Evolutionary conservation across 2,888 invertebrate genomes (phyloP), one percentile per base, ranked within the genome.

Genomic region (Drosophila subsilvestris): DNA sequence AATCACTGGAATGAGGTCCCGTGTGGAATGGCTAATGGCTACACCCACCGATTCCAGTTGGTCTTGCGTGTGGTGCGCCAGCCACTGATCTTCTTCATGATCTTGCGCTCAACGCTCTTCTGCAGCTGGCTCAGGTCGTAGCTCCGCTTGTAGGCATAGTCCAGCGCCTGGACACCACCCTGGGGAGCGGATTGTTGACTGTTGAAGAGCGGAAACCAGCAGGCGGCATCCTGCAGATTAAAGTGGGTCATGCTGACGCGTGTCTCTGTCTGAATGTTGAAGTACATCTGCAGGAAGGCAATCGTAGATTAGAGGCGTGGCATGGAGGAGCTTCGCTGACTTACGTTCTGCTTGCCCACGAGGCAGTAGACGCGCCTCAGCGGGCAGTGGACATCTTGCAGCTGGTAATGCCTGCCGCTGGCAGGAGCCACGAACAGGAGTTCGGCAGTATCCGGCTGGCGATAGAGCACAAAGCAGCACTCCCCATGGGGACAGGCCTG

Each of bases 161-260:
- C 92, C 32, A 89, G 43, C 47, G 90, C 91, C 63, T 93, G 93
- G 25, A 93, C 80, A 1, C 93, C 93, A 58, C 89, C 92, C 53
- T 70, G 91, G 7, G 92, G 94, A 81, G 89, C 93, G 56, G 93
- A 93, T 55, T 94, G 91, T 63, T 92, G 93, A 77, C 93, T 94
- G 87, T 93, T 94, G 89, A 98, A 98, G 25, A 97, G 94, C 20
- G 96, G 94, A 75, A 94, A 93, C 98, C 98, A 98, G 82, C 95
- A 94, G 0, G 95, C 94, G 2, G 94, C 93, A 83, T 94, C 94
- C 0, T 92, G 93, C 10, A 97, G 93, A 90, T 97, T 95, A 86
- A 96, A 97, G 55, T 94, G 94, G 58, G 94, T 93, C 81, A 94
- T 94, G 53, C 95, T 94, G 14, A 97, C 95, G 58, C 96, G 94